Evolutionary conservation across 2,113 vertebrate species (phyloP), one percentile per base, ranked within the genome.

Genomic region (Morone chrysops): DNA sequence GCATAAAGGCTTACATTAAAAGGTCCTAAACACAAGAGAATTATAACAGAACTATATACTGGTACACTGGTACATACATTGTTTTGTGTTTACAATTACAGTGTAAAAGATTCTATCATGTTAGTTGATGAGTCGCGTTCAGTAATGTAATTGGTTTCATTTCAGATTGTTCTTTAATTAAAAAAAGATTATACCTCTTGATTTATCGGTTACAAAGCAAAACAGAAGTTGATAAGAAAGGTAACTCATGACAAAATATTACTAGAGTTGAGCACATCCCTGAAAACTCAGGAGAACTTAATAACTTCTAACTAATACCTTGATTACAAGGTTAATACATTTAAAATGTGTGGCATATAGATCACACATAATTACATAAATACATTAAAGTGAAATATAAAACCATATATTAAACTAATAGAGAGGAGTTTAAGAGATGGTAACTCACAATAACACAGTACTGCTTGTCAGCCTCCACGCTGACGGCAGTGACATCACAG

Each of bases 381-480:
- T 14, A 38, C 17, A 73, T 22, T 6, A 22, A 54, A 54, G 6
- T 47, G 22, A 17, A 56, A 74, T 20, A 10, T 13, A n/a, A 72
- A 71, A 25, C 12, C 3, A 77, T 13, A 2, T 11, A 31, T 25
- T 17, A 17, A 7, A 56, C 10, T 1, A 51, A 61, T 4, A 16
- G 38, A 10, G 20, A 56, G 17, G 2, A 56, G 41, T 7, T 63
- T 38, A 41, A 40, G 36, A 70, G 48, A 54, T 2, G 4, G 1
- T 8, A 0, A 61, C 97, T 97, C 90, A 99, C 98, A 92, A 99
- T 89, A 77, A 99, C 84, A 22, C 97, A 99, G 93, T 98, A 99
- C 91, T 97, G 97, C 92, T 96, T 96, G 86, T 96, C 83, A 0
- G 93, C 89, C 83, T 97, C 96, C 0, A 94, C 83, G 74, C 96